Conservation (phyloP, 23 tunicate genomes). For the Diplosoma virens region DNA sequence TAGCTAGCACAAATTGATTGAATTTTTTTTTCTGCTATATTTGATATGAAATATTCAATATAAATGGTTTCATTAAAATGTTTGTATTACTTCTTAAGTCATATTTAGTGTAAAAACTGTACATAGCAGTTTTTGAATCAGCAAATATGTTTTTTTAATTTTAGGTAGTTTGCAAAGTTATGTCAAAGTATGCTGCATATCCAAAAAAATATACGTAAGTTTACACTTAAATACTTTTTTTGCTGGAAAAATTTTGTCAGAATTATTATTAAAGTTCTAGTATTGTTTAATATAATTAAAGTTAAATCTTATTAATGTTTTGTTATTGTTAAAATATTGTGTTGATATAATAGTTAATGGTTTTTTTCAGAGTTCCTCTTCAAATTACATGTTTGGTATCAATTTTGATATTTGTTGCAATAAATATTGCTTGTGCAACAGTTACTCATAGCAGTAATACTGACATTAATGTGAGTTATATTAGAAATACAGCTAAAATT, state of each 20-base stretch:
- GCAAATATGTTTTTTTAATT: not conserved
- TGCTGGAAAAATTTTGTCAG: no score
- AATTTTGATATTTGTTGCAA: conserved; percentile 37
- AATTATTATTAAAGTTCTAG: no score
- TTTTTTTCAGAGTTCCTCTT: conserved; percentile 54
- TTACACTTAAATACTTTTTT: not conserved
- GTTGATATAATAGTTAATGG: no score
- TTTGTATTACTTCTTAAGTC: no score
- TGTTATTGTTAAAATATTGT: not conserved
- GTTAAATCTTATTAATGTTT: not conserved
- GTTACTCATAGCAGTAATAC: no score
- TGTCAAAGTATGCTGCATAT: conserved; percentile 66
- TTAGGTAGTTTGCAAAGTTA: conserved; percentile 69
- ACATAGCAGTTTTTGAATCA: not conserved
- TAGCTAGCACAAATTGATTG: no score
- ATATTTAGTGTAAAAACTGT: no score
- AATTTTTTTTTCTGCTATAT: no score
- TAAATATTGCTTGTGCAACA: conserved; percentile 63
- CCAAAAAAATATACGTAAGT: conserved; percentile 72
- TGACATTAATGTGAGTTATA: no score
- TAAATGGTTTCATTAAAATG: no score
- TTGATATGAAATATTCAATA: no score
- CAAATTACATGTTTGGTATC: conserved; percentile 32
- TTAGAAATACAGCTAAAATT: no score
- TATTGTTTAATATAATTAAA: not conserved